phyloP scores from a whole-genome alignment of 2,797 vertebrate genomes.

The Staurois parvus region DNA sequence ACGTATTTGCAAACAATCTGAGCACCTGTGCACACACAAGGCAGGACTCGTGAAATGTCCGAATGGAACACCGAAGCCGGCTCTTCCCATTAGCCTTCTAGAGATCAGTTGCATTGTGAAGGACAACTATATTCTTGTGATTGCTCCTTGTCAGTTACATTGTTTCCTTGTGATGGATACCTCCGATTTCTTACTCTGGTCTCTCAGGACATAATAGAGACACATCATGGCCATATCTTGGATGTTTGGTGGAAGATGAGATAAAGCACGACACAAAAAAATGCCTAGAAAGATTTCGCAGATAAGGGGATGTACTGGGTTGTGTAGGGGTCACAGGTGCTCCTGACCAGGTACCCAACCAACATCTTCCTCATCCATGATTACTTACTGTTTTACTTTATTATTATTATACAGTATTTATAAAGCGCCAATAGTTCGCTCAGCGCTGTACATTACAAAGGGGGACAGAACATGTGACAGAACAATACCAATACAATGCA shows the following conservation, averaged over 20 bases:
- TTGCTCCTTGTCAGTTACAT: background rate
- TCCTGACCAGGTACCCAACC: background rate
- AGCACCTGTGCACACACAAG: conserved; percentile 29
- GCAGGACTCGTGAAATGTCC: background rate
- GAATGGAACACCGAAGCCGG: no score
- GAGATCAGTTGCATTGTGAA: background rate
- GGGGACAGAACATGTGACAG: no score
- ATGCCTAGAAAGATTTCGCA: background rate
- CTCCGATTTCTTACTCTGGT: background rate
- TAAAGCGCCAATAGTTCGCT: no score
- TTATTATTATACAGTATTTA: no score
- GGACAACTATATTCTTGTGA: background rate
- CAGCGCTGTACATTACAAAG: no score
- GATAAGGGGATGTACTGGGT: background rate
- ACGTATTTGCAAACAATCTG: background rate
- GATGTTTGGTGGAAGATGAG: background rate
- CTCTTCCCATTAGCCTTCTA: background rate
- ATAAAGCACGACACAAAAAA: conserved; percentile 12
- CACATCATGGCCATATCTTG: no score
- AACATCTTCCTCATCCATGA: no score
- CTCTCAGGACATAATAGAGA: background rate
- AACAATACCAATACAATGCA: no score
- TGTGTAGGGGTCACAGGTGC: background rate
- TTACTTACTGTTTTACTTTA: no score
- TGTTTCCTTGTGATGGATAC: conserved; percentile 28